A percentile compares a stretch with the other conserved stretches of the same genome.
Evolutionary conservation across 2,797 vertebrate genomes (phyloP).

Genomic region (Phyllotis vaccarum): DNA sequence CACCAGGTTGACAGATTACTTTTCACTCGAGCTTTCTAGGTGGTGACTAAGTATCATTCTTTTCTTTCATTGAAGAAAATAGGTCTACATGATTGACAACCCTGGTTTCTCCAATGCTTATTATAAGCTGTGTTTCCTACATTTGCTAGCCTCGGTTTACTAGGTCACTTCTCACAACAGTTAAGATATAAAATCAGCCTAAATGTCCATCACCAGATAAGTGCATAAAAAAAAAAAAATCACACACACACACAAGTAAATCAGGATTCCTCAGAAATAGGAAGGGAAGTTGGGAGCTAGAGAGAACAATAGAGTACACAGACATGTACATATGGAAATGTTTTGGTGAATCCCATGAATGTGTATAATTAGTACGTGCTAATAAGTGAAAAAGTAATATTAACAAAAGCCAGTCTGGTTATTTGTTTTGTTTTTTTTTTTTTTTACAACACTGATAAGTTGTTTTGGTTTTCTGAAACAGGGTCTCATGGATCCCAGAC

Average conservation of each 20-base stretch:
- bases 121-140: neutral
- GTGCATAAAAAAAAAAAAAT: neutral
- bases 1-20: neutral
- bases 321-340: neutral
- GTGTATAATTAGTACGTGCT: neutral
- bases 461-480: neutral
- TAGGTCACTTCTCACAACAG: neutral
- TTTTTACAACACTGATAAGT: neutral
- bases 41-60: neutral
- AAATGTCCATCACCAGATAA: neutral
- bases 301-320: neutral
- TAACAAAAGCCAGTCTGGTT: neutral
- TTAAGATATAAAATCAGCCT: neutral
- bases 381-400: neutral
- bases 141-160: neutral
- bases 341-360: neutral
- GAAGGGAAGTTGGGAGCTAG: neutral
- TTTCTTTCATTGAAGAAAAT: neutral
- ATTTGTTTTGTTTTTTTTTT: too few species aligned
- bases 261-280: neutral
- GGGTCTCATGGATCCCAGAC: neutral
- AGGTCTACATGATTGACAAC: neutral
- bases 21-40: neutral
- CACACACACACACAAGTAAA: neutral
- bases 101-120: neutral